Base-by-base conservation (phyloP, 1,140 invertebrate genomes). In the Sycobia sp. region DNA sequence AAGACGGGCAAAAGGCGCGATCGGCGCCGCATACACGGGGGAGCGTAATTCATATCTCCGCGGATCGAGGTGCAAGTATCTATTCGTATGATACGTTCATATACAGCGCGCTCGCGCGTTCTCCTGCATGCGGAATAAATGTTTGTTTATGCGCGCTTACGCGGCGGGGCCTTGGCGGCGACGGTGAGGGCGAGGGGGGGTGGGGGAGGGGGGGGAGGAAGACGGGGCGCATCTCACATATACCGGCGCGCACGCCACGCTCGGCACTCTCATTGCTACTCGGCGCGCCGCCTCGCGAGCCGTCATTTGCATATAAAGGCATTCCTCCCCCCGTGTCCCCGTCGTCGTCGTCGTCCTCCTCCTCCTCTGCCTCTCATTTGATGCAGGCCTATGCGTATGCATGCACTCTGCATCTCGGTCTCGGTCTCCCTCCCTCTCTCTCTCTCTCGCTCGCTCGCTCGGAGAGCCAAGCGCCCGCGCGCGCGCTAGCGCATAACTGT, bases 281-380 rank as follows among this genome's bases (percentile, higher is more conserved):
- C 29, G 8, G 29, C 47, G 47, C 47, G 47, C n/a, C 5, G 22
- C 29, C 29, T 23, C 53, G 46, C 46, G 54, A 41, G 47, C 43
- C 44, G 57, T 22, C 69, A 81, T 81, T 81, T 80, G 78, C 79
- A 81, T 81, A 81, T 81, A 81, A 81, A 81, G 76, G 79, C 77
- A 81, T 80, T 81, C 79, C 77, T 75, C 66, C 68, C 70, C 36
- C 27, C 32, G 49, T 22, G 32, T 36, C 47, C 29, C 16, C 58
- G 38, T 27, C 38, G 27, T 18, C 38, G 29, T 32, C 29, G 4
- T 32, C 4, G 4, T 32, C 29, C 29, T 49, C 47, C 47, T 8
- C 20, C 23, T 16, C 32, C 25, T 72, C 65, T 72, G 69, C 65
- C 18, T 53, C 32, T 53, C 50, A n/a, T n/a, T n/a, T n/a, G n/a